These are phyloP conservation scores for Atlantisia rogersi DNA, from an alignment of 2,113 vertebrate genomes.

Conservation along the genomic window DNA sequence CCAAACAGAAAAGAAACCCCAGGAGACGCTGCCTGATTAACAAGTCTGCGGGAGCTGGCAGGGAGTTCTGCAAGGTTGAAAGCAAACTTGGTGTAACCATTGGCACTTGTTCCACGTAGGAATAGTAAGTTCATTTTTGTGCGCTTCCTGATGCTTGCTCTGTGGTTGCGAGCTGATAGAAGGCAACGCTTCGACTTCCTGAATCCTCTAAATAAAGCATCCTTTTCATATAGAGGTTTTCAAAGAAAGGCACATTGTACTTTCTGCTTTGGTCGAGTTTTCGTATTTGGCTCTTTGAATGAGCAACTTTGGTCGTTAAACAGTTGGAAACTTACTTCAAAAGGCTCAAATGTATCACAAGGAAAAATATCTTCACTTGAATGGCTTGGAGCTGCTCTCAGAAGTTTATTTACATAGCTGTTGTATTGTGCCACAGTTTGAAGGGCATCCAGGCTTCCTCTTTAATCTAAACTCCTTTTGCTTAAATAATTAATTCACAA, in stretches of 20 bases:
- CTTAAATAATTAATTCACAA: background rate
- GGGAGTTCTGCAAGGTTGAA: background rate
- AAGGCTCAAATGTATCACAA: background rate
- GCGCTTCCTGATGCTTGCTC: conserved; percentile 40
- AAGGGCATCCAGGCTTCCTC: background rate
- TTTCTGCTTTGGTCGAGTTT: conserved; percentile 5
- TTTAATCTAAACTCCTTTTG: conserved; percentile 1
- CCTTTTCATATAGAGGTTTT: background rate
- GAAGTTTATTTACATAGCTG: conserved; percentile 41
- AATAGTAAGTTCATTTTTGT: conserved; percentile 61
- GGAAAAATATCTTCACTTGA: background rate
- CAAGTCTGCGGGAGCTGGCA: background rate
- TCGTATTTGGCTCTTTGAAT: conserved; percentile 8
- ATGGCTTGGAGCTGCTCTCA: conserved; percentile 25
- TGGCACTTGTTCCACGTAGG: conserved; percentile 37
- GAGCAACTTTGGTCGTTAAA: background rate
- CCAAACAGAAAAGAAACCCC: background rate
- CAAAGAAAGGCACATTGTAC: conserved; percentile 43
- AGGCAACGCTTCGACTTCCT: conserved; percentile 50
- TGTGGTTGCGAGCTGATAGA: conserved; percentile 43
- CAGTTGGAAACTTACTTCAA: conserved; percentile 35
- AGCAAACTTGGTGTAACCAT: background rate
- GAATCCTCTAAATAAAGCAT: conserved; percentile 50
- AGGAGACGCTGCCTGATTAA: background rate
- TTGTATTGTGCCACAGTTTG: background rate